phyloP scores from a whole-genome alignment of 1,140 invertebrate species.

The Sinella curviseta region DNA sequence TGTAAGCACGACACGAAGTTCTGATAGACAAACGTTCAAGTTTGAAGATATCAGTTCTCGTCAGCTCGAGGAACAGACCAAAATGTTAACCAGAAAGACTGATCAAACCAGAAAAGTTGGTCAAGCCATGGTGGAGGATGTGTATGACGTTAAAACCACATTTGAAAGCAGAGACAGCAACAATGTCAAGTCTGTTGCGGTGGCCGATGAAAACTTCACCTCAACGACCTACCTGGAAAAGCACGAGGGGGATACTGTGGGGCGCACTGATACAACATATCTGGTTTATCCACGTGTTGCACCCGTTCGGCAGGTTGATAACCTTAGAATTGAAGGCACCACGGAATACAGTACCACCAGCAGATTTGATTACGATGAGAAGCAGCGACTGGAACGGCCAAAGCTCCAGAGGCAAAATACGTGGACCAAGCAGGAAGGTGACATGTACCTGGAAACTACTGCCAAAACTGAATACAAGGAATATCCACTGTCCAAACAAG shows the following conservation, averaged over 20 bases:
- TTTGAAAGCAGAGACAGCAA: slow-evolving; percentile 44
- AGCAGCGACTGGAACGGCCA: slow-evolving; percentile 60
- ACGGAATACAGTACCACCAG: slow-evolving; percentile 40
- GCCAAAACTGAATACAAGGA: slow-evolving; percentile 62
- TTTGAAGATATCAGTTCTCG: slow-evolving; percentile 33
- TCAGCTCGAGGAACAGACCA: neutral
- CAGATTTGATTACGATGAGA: slow-evolving; percentile 40
- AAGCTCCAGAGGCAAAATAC: slow-evolving; percentile 74
- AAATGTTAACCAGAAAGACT: neutral
- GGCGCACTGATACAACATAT: neutral
- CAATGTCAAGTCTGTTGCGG: slow-evolving; percentile 32
- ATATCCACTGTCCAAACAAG: slow-evolving; percentile 39
- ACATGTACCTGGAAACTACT: slow-evolving; percentile 68
- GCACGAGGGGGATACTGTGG: slow-evolving; percentile 20
- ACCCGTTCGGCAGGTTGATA: slow-evolving; percentile 27
- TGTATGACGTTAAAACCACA: slow-evolving; percentile 42
- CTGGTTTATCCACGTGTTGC: slow-evolving; percentile 3
- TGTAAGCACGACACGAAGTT: slow-evolving; percentile 37
- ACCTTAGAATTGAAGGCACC: slow-evolving; percentile 38
- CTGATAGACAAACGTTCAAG: slow-evolving; percentile 43
- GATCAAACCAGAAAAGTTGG: slow-evolving; percentile 29
- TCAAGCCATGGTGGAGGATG: slow-evolving; percentile 44
- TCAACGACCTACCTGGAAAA: slow-evolving; percentile 47
- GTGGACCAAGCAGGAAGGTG: slow-evolving; percentile 75
- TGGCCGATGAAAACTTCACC: slow-evolving; percentile 42